Evolutionary conservation across 2,113 vertebrate genomes (phyloP), one percentile per base, ranked within the genome.

Genomic region (Euleptes europaea): DNA sequence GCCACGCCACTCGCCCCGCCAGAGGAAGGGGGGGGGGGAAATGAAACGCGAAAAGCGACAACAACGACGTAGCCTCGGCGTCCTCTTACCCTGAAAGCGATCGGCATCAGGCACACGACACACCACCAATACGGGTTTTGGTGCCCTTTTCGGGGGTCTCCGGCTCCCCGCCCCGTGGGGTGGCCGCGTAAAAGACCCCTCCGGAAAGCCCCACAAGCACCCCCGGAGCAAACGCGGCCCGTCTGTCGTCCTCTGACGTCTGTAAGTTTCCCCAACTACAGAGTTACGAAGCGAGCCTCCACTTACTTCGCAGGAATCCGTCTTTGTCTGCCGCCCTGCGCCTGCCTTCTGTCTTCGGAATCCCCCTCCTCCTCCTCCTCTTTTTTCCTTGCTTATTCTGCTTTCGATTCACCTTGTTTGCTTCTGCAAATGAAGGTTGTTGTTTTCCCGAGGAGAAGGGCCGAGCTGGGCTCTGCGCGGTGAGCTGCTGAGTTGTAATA

Each of bases 401-500:
- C 80, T 71, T 33, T 70, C 31, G 15, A 49, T 9, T 31, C 80
- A 3, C 83, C 84, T 66, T 5, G 42, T 84, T 78, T 85, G 63
- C 26, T 54, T 69, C 83, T 82, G 49, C 44, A 86, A 76, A 81
- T 42, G 82, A 84, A 69, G 60, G 86, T 80, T 80, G 86, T 79
- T 87, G 82, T 88, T 73, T 65, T 75, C 44, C 78, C 54, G 51
- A 60, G 79, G 1, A 33, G 47, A 65, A 85, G 73, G 72, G 89
- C 70, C 28, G 69, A 67, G 84, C 54, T 42, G 71, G 54, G 54
- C 8, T 40, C 71, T 40, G 85, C 54, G 84, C 81, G 54, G 72
- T 15, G 82, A 84, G 74, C 77, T 90, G 88, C 93, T n/a, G 91
- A 95, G 95, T 95, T 95, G 95, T 95, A 95, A 92, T 82, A 88